Evolutionary conservation across 1,140 invertebrate genomes (phyloP).

Genomic region (Trypoxylus dichotomus): DNA sequence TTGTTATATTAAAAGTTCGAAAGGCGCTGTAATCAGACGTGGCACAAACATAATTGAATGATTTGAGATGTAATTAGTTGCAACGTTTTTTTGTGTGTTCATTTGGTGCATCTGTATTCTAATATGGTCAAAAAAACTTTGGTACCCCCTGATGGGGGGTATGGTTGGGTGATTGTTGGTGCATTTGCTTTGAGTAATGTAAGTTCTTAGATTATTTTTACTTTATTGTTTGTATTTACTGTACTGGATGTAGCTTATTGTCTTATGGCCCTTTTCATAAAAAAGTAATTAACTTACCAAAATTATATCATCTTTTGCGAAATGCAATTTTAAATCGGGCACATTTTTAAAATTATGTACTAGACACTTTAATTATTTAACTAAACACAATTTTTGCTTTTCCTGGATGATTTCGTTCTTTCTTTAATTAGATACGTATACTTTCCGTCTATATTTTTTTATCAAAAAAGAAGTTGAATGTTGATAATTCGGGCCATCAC

Average conservation of each 20-base stretch:
- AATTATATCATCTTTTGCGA: too few relatives aligned
- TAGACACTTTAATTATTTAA: too few relatives aligned
- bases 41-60: background rate
- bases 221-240: background rate
- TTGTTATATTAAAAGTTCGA: background rate
- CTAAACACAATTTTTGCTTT: too few relatives aligned
- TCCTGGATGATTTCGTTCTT: too few relatives aligned
- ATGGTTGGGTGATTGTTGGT: conserved; percentile 5
- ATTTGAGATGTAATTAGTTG: background rate
- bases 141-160: conserved; percentile 26
- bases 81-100: background rate
- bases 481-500: too few relatives aligned
- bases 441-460: too few relatives aligned
- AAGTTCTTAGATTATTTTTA: background rate
- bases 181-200: conserved; percentile 5
- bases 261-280: too few relatives aligned
- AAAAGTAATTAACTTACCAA: too few relatives aligned
- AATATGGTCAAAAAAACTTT: background rate
- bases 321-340: too few relatives aligned
- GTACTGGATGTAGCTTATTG: background rate
- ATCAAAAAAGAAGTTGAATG: too few relatives aligned
- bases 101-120: background rate
- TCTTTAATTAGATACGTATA: too few relatives aligned
- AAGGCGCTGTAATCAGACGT: background rate
- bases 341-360: too few relatives aligned